Evolutionary conservation across 2,888 invertebrate genomes (phyloP).

Genomic region (Tanaodytes sp.): DNA sequence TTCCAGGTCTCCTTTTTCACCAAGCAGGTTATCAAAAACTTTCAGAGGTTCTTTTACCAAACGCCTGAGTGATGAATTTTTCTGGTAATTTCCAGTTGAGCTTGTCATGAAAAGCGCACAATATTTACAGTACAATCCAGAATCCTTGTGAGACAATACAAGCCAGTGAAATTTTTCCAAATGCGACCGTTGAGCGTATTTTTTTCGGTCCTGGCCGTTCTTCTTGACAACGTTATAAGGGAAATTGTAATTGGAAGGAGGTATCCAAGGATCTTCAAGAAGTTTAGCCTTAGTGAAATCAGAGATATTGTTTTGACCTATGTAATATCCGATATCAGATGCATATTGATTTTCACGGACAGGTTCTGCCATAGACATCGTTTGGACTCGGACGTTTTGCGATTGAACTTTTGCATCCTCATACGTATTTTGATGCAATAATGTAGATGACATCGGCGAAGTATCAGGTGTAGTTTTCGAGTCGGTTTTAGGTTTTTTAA

Average conservation of each 20-base stretch:
- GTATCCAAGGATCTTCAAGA: conserved; percentile 11
- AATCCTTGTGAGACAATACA: conserved; percentile 48
- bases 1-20: conserved; percentile 32
- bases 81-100: conserved; percentile 25
- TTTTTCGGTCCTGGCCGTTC: conserved; percentile 29
- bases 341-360: too few relatives aligned
- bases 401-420: too few relatives aligned
- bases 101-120: conserved; percentile 35
- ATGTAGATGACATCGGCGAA: too few relatives aligned
- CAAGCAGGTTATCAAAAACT: conserved; percentile 37
- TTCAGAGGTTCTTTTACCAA: conserved; percentile 46
- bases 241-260: conserved; percentile 11
- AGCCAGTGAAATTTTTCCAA: conserved; percentile 53
- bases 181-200: conserved; percentile 49
- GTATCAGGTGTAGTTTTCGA: too few relatives aligned
- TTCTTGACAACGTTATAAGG: conserved; percentile 8
- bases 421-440: too few relatives aligned
- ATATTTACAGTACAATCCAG: conserved; percentile 51
- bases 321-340: conserved; percentile 19
- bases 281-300: conserved; percentile 4
- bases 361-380: too few relatives aligned
- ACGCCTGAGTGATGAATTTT: conserved; percentile 25
- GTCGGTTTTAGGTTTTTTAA: too few relatives aligned
- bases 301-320: background rate
- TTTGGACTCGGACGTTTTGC: too few relatives aligned